Conservation (phyloP, 2,888 invertebrate species). For the Tubulanus polymorphus region DNA sequence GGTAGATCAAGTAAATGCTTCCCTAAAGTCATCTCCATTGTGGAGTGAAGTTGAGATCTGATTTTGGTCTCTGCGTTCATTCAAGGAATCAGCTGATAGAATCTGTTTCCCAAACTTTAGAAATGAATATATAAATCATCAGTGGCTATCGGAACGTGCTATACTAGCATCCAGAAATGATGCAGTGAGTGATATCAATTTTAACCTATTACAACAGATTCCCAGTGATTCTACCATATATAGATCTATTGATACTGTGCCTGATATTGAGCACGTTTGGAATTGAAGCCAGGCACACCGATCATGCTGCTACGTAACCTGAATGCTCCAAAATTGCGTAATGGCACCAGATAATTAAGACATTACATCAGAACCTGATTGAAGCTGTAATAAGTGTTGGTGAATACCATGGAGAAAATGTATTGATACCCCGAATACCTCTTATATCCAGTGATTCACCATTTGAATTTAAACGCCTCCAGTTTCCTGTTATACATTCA, state of each 20-base stretch:
- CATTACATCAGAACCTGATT: background rate
- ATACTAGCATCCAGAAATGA: conserved; percentile 25
- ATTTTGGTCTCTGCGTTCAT: too few relatives aligned
- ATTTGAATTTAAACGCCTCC: background rate
- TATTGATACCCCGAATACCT: background rate
- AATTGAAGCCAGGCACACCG: conserved; percentile 18
- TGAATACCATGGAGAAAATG: background rate
- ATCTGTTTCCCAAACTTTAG: conserved; percentile 13
- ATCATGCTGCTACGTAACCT: conserved; percentile 20
- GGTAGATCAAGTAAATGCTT: conserved; percentile 16
- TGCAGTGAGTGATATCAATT: conserved; percentile 14
- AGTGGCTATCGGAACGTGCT: conserved; percentile 19
- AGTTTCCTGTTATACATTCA: background rate
- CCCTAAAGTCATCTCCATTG: conserved; percentile 15
- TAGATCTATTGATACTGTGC: conserved; percentile 10
- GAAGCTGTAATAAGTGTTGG: background rate
- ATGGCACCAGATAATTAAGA: conserved; percentile 15
- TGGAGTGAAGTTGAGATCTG: conserved; percentile 14
- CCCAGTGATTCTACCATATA: conserved; percentile 8
- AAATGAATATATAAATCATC: background rate
- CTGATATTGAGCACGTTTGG: conserved; percentile 11
- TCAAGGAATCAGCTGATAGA: too few relatives aligned
- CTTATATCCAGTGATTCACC: background rate
- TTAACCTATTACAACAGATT: conserved; percentile 8
- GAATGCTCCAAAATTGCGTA: conserved; percentile 16